Base-by-base conservation (phyloP, 2,113 vertebrate genomes). In the Tragelaphus strepsiceros region DNA sequence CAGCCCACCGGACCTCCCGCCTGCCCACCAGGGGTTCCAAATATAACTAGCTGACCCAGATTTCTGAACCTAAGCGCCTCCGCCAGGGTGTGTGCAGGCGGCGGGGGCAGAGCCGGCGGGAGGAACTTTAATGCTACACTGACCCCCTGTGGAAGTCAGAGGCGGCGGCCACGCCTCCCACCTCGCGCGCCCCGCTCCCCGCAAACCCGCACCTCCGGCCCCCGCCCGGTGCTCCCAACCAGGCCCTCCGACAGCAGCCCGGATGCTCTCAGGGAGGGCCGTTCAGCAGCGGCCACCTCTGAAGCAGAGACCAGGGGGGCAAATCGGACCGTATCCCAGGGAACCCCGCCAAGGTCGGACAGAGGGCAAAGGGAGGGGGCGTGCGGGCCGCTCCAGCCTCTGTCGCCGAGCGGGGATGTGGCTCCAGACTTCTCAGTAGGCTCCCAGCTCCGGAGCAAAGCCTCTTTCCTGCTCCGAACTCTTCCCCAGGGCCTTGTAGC, bases 121-220 rank as follows among this genome's bases (percentile, higher is more conserved):
- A 88, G 88, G 54, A 98, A 98, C 91, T 92, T 80, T 94, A 89
- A 62, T 91, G 98, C 89, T 96, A 96, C 98, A 98, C 98, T 99
- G 99, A 99, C 98, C 99, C 98, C 99, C 98, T 98, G 98, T 99
- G 99, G 98, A 98, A 97, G 49, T 32, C 4, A 11, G 11, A 82
- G 96, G 97, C 2, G 98, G 90, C 88, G 46, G 58, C 51, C 7
- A 0, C 35, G 6, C 53, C 46, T 85, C 88, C 82, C n/a, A 43
- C 92, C 94, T 61, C 21, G 2, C 4, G 32, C 6, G 28, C 0
- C n/a, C 51, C 19, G 62, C 62, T 15, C 9, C 51, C 80, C 30
- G 0, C 6, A 2, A 46, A 7, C 15, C 17, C 43, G 74, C 81
- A 16, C 16, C 62, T 2, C 67, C n/a, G 0, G 12, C 26, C 49